These are phyloP conservation scores for Maconellicoccus hirsutus DNA, from an alignment of 1,140 invertebrate species.

Conservation along the genomic window DNA sequence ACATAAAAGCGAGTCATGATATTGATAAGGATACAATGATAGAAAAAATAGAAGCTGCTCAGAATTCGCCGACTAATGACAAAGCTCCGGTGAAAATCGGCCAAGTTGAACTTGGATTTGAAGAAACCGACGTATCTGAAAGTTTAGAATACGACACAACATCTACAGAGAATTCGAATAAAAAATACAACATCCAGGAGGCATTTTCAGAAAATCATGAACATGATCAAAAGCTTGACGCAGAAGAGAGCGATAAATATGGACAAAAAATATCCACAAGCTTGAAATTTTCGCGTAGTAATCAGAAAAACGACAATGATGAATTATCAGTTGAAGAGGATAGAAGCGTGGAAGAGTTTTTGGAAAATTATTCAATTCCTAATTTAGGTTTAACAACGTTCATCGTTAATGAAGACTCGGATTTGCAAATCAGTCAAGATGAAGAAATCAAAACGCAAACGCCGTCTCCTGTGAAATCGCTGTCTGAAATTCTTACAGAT, in stretches of 20 bases:
- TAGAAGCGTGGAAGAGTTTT: background rate
- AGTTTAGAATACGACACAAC: constrained; percentile 12
- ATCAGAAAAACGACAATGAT: background rate
- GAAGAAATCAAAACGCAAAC: background rate
- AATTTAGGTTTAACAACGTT: background rate
- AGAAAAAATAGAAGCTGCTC: too few relatives aligned
- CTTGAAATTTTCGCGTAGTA: too few relatives aligned
- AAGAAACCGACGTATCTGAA: constrained; percentile 1
- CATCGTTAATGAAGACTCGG: background rate
- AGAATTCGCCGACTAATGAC: background rate
- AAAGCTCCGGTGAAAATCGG: background rate
- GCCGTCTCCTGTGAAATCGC: background rate
- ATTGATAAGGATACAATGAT: background rate
- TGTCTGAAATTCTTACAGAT: background rate
- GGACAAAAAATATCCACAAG: too few relatives aligned
- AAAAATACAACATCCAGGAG: background rate
- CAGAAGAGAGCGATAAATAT: background rate
- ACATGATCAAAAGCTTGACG: background rate
- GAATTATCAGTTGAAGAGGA: background rate
- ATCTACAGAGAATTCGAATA: background rate
- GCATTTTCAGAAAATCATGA: background rate
- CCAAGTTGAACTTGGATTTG: background rate
- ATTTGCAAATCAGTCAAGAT: background rate
- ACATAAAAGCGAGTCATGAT: background rate
- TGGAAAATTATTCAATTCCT: constrained; percentile 1